Evolutionary conservation across 2,888 invertebrate genomes (phyloP).

Genomic region (Lithophane socia): DNA sequence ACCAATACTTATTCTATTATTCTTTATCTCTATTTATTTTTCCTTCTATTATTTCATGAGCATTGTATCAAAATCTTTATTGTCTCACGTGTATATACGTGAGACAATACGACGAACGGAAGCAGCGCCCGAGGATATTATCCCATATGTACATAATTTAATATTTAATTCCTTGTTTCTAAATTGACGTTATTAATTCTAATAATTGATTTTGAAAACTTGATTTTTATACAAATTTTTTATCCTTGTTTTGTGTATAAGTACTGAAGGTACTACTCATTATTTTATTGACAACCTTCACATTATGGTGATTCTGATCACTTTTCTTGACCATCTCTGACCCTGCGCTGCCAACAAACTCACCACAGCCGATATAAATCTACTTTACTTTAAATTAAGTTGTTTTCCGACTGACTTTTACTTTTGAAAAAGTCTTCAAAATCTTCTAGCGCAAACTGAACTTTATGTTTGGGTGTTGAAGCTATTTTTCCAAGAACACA

Average conservation of each 20-base stretch:
- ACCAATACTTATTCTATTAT: not conserved
- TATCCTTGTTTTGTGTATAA: not conserved
- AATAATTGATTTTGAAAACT: no score
- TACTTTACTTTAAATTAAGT: not conserved
- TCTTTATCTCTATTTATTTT: not conserved
- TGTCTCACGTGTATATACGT: not conserved
- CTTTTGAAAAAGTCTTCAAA: no score
- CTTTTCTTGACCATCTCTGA: not conserved
- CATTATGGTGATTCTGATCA: not conserved
- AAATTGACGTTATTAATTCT: not conserved
- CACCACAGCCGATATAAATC: constrained; percentile 8
- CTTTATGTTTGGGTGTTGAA: not conserved
- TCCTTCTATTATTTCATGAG: not conserved
- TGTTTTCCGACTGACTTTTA: not conserved
- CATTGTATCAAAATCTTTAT: constrained; percentile 1
- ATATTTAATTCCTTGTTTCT: not conserved
- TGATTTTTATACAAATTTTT: no score
- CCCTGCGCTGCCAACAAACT: constrained; percentile 38
- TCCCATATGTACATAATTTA: constrained; percentile 3
- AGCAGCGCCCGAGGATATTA: not conserved
- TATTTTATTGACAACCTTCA: not conserved
- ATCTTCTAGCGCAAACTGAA: not conserved
- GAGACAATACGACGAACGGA: no score
- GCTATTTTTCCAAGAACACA: not conserved
- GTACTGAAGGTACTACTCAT: not conserved